Percentiles rank a stretch among this genome's conserved stretches.
These are phyloP conservation scores for Osmoderma eremita DNA, from an alignment of 2,888 invertebrate species.

Conservation along the genomic window DNA sequence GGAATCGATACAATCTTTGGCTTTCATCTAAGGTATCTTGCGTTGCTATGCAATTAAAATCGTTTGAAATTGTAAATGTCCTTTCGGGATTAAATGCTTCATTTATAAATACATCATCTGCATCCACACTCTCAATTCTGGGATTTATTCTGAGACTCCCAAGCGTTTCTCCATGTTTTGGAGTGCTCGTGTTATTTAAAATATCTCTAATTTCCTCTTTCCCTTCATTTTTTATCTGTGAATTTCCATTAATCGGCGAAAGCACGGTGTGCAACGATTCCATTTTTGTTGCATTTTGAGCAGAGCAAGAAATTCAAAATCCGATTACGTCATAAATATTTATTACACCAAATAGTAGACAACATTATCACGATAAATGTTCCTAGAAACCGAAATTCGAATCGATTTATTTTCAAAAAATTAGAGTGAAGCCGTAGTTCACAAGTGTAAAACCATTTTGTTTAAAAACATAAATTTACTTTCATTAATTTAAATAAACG, in stretches of 20 bases:
- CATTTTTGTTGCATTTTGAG: conserved; percentile 10
- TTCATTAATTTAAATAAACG: neutral
- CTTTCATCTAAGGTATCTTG: conserved; percentile 19
- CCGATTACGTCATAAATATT: conserved; percentile 4
- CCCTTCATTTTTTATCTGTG: neutral
- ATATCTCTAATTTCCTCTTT: neutral
- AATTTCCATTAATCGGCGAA: neutral
- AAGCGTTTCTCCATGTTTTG: no score
- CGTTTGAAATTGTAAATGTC: neutral
- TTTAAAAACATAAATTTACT: neutral
- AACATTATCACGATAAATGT: no score
- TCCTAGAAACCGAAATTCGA: no score
- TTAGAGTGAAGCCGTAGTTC: no score
- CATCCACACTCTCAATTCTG: neutral
- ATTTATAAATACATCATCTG: neutral
- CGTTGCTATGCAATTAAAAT: conserved; percentile 2
- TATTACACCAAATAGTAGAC: neutral
- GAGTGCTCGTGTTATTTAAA: neutral
- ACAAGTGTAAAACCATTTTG: no score
- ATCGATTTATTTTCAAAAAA: no score
- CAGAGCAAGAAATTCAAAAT: conserved; percentile 3
- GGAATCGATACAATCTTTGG: conserved; percentile 26
- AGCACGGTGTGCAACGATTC: neutral
- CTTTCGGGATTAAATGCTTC: neutral
- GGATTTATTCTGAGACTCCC: neutral